phyloP scores from a whole-genome alignment of 2,113 vertebrate genomes.

The Amblyornis subalaris region DNA sequence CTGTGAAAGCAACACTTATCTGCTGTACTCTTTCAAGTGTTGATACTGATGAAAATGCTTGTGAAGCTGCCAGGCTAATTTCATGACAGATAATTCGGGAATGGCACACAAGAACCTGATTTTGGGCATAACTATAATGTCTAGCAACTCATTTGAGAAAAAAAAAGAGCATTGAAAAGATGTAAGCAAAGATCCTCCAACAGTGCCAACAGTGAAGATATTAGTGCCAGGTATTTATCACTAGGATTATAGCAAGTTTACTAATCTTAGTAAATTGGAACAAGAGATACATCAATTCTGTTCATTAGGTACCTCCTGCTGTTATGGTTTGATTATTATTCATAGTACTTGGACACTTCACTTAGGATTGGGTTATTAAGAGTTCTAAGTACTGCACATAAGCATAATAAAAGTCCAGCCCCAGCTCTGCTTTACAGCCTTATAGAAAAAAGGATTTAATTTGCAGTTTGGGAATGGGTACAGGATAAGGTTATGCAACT shows the following conservation, averaged over 20 bases:
- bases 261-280: constrained; percentile 32
- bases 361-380: constrained; percentile 19
- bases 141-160: background rate
- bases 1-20: background rate
- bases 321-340: constrained; percentile 33
- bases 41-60: background rate
- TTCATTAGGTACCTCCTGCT: constrained; percentile 55
- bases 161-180: background rate
- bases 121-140: background rate
- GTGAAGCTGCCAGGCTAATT: constrained; percentile 5
- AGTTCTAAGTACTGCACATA: constrained; percentile 8
- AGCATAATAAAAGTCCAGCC: background rate
- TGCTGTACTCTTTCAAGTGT: background rate
- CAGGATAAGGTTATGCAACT: background rate
- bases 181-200: background rate
- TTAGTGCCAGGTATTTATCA: background rate
- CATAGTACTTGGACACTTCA: constrained; percentile 27
- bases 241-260: constrained; percentile 25
- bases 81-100: background rate
- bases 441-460: background rate
- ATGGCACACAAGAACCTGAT: background rate
- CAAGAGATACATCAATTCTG: constrained; percentile 25
- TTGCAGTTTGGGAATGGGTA: background rate
- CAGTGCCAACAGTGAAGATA: background rate
- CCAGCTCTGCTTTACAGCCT: background rate